Evolutionary conservation across 2,797 vertebrate genomes (phyloP), one percentile per base, ranked within the genome.

Genomic region (Helarctos malayanus): DNA sequence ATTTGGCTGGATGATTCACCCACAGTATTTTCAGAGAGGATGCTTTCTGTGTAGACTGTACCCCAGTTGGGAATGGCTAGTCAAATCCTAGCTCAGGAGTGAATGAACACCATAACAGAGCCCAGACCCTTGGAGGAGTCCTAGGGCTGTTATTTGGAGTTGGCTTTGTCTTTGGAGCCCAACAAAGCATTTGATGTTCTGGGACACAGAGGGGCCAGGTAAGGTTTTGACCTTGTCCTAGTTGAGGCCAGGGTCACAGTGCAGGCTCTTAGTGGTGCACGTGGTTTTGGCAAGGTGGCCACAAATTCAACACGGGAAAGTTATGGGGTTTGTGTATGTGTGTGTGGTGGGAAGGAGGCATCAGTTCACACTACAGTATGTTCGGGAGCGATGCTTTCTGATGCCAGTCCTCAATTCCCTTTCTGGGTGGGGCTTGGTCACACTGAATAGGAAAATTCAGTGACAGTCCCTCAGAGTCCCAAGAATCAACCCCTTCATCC

Each of bases 21-120:
- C 98, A 98, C 97, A 98, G 97, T 98, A 98, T 98, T 98, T 97
- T 98, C 98, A 98, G 98, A 98, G 98, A 97, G 95, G 97, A 97
- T 57, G 86, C 92, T 95, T 98, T 98, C 98, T 99, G 98, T 99
- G 98, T 98, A 98, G 97, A 98, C 96, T 98, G 98, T 98, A 97
- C 97, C 98, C 98, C 98, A 96, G 96, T 80, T 75, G 96, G 98
- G 96, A 97, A 98, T 57, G 91, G 94, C 95, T 94, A 97, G 96
- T 54, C 91, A 96, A 97, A 97, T 93, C 98, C 95, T 93, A 92
- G 97, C 97, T 98, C 87, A 96, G 97, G 98, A 95, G 97, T 69
- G 94, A 98, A 96, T 78, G 78, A 97, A 96, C 81, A 97, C 86
- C 95, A 95, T 82, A 89, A 19, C 65, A 96, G 65, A 97, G 95